These are phyloP conservation scores for Dromas ardeola DNA, from an alignment of 2,113 vertebrate genomes.

Conservation along the genomic window DNA sequence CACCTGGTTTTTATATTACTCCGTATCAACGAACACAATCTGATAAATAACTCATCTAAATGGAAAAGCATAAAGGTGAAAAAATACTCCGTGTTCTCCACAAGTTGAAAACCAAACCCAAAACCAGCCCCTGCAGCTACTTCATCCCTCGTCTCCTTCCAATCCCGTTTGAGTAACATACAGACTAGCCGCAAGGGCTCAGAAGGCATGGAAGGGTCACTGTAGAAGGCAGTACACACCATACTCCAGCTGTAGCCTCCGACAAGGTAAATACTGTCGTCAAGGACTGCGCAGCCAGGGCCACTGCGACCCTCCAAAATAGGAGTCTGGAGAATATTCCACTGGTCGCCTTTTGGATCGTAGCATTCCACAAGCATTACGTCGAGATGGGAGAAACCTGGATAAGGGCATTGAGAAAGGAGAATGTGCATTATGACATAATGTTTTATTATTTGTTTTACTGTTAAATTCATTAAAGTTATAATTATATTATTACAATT, in stretches of 20 bases:
- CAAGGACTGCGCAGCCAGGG: constrained; percentile 92
- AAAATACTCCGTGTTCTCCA: not conserved
- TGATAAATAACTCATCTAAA: not conserved
- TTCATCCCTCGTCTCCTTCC: not conserved
- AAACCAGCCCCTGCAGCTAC: not conserved
- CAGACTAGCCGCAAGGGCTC: not conserved
- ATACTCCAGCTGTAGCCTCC: constrained; percentile 99
- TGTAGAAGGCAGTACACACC: constrained; percentile 74
- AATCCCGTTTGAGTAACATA: not conserved
- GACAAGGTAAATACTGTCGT: constrained; percentile 95
- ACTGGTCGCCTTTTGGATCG: constrained; percentile 96
- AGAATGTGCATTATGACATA: not conserved
- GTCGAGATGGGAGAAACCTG: constrained; percentile 96
- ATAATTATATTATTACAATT: not conserved
- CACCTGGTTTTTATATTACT: not conserved
- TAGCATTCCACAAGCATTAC: constrained; percentile 99
- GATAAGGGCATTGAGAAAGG: not conserved
- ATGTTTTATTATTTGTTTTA: not conserved
- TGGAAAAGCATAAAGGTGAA: not conserved
- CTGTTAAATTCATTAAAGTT: not conserved
- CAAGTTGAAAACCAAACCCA: not conserved
- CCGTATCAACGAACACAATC: not conserved
- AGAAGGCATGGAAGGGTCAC: not conserved
- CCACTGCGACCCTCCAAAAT: constrained; percentile 98
- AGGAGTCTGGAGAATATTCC: constrained; percentile 97